These are phyloP conservation scores for Carposina sasakii DNA, from an alignment of 1,140 invertebrate genomes.

Conservation along the genomic window DNA sequence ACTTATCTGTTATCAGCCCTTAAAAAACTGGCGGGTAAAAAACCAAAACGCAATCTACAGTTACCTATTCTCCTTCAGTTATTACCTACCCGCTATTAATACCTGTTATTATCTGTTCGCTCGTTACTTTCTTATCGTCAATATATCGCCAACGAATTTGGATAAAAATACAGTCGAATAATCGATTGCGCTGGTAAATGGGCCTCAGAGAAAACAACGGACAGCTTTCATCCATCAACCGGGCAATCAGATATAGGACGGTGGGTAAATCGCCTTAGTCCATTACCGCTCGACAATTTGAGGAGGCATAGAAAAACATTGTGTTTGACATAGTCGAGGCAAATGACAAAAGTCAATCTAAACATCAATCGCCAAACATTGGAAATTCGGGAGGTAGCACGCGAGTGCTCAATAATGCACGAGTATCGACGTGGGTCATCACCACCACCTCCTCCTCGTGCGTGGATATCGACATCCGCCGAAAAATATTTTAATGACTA, in stretches of 20 bases:
- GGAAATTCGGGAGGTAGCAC: constrained; percentile 66
- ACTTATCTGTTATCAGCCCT: too few relatives aligned
- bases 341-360: constrained; percentile 72
- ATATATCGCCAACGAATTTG: constrained; percentile 18
- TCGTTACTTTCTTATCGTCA: constrained; percentile 20
- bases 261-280: constrained; percentile 54
- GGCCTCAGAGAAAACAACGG: constrained; percentile 40
- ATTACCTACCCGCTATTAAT: too few relatives aligned
- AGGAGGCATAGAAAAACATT: constrained; percentile 61
- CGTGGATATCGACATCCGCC: constrained; percentile 44
- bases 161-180: constrained; percentile 25
- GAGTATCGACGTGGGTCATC: constrained; percentile 69
- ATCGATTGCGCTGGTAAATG: constrained; percentile 42
- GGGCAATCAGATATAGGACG: constrained; percentile 57
- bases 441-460: constrained; percentile 34
- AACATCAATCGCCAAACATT: constrained; percentile 71
- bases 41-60: too few relatives aligned
- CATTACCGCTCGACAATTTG: constrained; percentile 66
- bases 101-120: constrained; percentile 9
- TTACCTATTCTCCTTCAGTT: too few relatives aligned
- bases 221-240: constrained; percentile 56
- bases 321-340: constrained; percentile 61
- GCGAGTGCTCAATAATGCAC: constrained; percentile 70
- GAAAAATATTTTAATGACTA: constrained; percentile 34
- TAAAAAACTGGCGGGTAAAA: too few relatives aligned